Conservation (phyloP, 2,888 invertebrate species). For the Agrochola macilenta region DNA sequence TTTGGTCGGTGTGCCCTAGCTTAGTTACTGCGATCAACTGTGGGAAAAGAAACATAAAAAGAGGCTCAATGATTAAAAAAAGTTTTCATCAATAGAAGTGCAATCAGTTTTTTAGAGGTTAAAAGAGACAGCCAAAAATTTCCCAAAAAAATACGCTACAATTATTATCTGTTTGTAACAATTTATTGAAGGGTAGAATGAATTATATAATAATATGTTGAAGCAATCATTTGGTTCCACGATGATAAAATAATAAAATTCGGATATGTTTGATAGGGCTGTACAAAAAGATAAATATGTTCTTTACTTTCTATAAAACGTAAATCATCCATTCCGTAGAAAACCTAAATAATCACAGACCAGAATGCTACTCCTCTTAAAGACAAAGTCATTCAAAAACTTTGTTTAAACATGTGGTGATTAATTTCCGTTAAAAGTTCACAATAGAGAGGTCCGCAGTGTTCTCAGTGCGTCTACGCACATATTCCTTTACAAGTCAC, state of each 20-base stretch:
- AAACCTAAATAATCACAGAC: background rate
- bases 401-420: background rate
- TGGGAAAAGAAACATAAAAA: too few relatives aligned
- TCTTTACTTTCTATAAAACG: background rate
- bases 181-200: too few relatives aligned
- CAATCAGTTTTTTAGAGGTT: too few relatives aligned
- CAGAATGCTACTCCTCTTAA: background rate
- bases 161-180: background rate
- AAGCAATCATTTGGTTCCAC: background rate
- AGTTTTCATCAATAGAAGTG: too few relatives aligned
- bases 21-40: too few relatives aligned
- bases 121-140: too few relatives aligned
- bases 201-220: too few relatives aligned
- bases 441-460: slow-evolving; percentile 65
- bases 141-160: too few relatives aligned
- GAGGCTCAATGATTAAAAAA: too few relatives aligned
- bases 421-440: slow-evolving; percentile 56
- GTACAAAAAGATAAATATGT: too few relatives aligned
- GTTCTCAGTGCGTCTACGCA: slow-evolving; percentile 57
- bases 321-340: background rate
- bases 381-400: background rate
- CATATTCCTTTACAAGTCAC: slow-evolving; percentile 74
- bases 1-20: too few relatives aligned
- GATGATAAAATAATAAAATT: background rate
- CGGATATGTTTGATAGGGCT: too few relatives aligned